Conservation (phyloP, 2,888 invertebrate species). For the Macaria notata region DNA sequence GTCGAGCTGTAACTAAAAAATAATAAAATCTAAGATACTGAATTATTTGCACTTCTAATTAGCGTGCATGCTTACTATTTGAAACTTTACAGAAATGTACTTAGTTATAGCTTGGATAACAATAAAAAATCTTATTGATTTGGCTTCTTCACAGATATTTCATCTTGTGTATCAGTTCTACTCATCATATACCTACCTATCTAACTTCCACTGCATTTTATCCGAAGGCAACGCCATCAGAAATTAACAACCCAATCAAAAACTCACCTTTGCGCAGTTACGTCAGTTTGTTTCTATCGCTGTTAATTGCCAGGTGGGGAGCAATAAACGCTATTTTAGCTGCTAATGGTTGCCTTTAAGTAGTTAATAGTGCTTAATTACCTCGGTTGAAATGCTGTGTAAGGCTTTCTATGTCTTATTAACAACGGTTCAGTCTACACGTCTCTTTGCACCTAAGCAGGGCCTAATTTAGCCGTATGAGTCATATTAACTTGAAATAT, state of each 20-base stretch:
- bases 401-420: constrained; percentile 16
- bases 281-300: constrained; percentile 17
- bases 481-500: neutral
- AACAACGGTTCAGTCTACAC: constrained; percentile 1
- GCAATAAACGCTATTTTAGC: constrained; percentile 27
- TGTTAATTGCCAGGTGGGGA: constrained; percentile 20
- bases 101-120: too few species aligned
- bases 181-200: too few species aligned
- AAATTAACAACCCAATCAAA: constrained; percentile 13
- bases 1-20: too few species aligned
- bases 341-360: constrained; percentile 23
- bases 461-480: constrained; percentile 13
- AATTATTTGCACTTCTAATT: too few species aligned
- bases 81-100: too few species aligned
- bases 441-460: constrained; percentile 14
- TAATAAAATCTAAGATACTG: too few species aligned
- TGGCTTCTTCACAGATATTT: too few species aligned
- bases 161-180: too few species aligned
- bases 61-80: too few species aligned
- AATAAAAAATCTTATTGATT: too few species aligned
- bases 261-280: constrained; percentile 10
- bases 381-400: constrained; percentile 23
- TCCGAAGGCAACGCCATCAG: constrained; percentile 6
- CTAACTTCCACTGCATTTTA: too few species aligned
- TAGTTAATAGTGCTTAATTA: constrained; percentile 31